A percentile compares a stretch with the other conserved stretches of the same genome.
These are phyloP conservation scores for Myopa testacea DNA, from an alignment of 2,888 invertebrate species.

Conservation along the genomic window DNA sequence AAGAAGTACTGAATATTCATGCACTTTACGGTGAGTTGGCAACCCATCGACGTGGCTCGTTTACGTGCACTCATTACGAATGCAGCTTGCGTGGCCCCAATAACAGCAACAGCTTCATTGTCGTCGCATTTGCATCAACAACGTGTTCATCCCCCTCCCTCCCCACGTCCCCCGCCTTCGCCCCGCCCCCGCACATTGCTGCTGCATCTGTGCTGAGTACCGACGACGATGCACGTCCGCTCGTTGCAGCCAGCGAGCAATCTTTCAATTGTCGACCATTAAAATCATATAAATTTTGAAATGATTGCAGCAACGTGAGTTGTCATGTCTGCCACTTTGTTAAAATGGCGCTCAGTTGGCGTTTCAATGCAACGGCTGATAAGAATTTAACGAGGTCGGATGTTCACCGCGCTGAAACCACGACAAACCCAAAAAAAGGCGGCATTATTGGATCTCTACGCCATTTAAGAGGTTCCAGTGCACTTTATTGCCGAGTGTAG, in stretches of 20 bases:
- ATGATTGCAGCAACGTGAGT: conserved; percentile 20
- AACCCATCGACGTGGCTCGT: conserved; percentile 12
- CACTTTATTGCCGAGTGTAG: too few relatives aligned
- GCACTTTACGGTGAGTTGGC: conserved; percentile 6
- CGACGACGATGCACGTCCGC: background rate
- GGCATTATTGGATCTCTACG: too few relatives aligned
- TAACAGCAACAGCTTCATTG: conserved; percentile 30
- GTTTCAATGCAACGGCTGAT: too few relatives aligned
- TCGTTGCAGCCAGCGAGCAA: conserved; percentile 30
- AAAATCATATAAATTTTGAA: conserved; percentile 36
- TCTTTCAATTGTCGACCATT: conserved; percentile 33
- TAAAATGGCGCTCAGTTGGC: too few relatives aligned
- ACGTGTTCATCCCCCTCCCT: background rate
- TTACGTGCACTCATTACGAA: conserved; percentile 27
- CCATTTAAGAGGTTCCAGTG: too few relatives aligned
- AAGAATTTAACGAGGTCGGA: too few relatives aligned
- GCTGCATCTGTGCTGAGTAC: background rate
- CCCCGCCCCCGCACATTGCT: conserved; percentile 7
- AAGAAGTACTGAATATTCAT: background rate
- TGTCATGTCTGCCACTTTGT: too few relatives aligned
- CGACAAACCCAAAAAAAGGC: too few relatives aligned
- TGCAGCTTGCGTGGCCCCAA: conserved; percentile 2
- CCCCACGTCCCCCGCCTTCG: background rate
- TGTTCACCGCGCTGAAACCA: too few relatives aligned
- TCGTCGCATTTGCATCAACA: conserved; percentile 23